Percentiles rank a stretch among this genome's conserved stretches.
phyloP scores from a whole-genome alignment of 2,113 vertebrate species.

The Strix uralensis region DNA sequence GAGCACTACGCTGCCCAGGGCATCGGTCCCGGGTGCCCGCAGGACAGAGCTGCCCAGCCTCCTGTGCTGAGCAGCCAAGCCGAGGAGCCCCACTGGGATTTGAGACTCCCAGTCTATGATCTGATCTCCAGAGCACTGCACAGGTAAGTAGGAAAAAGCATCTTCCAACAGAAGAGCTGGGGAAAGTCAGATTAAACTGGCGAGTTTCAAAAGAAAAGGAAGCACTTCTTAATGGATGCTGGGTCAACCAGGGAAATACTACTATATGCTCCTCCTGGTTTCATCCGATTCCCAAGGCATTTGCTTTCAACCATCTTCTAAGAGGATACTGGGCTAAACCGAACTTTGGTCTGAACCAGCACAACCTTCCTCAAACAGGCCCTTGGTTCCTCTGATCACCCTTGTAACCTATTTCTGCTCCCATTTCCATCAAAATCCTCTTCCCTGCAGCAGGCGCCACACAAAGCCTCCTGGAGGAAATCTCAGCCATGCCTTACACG shows the following conservation, averaged over 20 bases:
- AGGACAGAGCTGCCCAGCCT: not conserved
- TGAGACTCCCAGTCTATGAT: not conserved
- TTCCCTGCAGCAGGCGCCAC: not conserved
- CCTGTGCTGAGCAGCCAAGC: not conserved
- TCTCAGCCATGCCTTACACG: not conserved
- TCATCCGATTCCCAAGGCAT: accelerated
- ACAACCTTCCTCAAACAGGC: not conserved
- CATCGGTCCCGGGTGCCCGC: accelerated
- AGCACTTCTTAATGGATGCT: not conserved
- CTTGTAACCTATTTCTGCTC: not conserved
- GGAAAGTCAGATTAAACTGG: not conserved
- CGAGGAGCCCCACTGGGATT: not conserved
- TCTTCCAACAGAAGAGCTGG: not conserved
- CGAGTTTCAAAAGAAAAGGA: not conserved
- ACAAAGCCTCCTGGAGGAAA: not conserved
- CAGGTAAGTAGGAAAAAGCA: no score
- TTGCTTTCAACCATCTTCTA: not conserved
- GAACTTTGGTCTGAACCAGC: no score
- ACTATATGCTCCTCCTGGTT: not conserved
- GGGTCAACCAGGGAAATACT: not conserved
- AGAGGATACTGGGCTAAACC: not conserved
- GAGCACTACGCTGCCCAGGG: not conserved
- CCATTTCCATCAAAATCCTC: not conserved
- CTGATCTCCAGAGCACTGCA: not conserved
- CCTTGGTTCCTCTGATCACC: no score